Evolutionary conservation across 2,113 vertebrate genomes (phyloP), one percentile per base, ranked within the genome.

Genomic region (Puffinus mauretanicus): DNA sequence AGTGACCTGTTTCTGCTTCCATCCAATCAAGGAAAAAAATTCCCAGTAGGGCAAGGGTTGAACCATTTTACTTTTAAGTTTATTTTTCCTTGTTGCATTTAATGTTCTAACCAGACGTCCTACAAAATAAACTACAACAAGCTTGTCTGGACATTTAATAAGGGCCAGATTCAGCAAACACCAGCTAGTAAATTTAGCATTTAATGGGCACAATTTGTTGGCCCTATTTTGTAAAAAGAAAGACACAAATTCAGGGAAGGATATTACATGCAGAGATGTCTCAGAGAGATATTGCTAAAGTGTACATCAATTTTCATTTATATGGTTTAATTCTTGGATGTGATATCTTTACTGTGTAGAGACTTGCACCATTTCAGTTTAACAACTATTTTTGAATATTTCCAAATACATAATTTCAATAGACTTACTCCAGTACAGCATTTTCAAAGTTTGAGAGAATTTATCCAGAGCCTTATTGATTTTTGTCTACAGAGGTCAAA

Each of bases 81-180:
- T 96, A 94, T 97, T 98, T 97, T 96, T 92, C 77, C 96, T 96
- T 86, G 91, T 96, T 96, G 60, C 71, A 77, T 93, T 95, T 96
- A 96, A 97, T 86, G 84, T 93, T 96, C 94, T 94, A 96, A 94
- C 95, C 91, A 97, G 95, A 97, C 60, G 9, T 77, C 88, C 58
- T 97, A 97, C 96, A 97, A 97, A 98, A 95, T 97, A 97, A 97
- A 96, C 89, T 95, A 94, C 94, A 90, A 92, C 82, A 96, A 94
- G 90, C 90, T 97, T 90, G 91, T 95, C 94, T 97, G 94, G 95
- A 96, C 94, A 96, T 90, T 97, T 96, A 95, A 96, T 95, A 97
- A 97, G 81, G 86, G 93, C 86, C 94, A 95, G 86, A 97, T 97
- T 97, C 95, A 95, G 84, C 84, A 97, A 97, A 94, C 81, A 95